Evolutionary conservation across 2,888 invertebrate species (phyloP), one percentile per base, ranked within the genome.

Genomic region (Seladonia tumulorum): DNA sequence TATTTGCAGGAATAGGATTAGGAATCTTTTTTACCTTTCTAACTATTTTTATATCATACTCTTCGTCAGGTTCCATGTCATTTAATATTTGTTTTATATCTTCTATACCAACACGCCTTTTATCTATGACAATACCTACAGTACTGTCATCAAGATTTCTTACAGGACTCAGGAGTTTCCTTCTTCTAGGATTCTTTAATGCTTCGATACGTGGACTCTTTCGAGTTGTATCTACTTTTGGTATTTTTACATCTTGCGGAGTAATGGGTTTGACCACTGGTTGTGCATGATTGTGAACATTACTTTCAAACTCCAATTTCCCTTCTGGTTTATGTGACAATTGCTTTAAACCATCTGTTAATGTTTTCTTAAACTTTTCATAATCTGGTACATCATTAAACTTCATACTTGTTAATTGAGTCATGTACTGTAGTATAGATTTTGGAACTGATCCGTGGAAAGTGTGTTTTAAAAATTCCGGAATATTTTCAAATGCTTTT

Each of bases 311-410:
- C 71, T 96, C 96, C 35, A 98, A 94, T 88, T 97, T 96, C 68
- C 96, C 96, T 70, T 93, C 95, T 76, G 96, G 95, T 0, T 96
- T 93, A 66, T 96, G 96, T 14, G 97, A 97, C 76, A 96, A 94
- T 35, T 95, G 95, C 92, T 97, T 97, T 0, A 98, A 95, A 22
- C 97, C 98, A 70, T 95, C 95, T 42, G 95, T 95, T 87, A 98
- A 97, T 25, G 97, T 95, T 85, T 96, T 96, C 25, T 96, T 96
- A 87, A 97, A 97, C 93, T 97, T 97, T 0, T 96, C 95, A 93
- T 98, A 98, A 93, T 98, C 97, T 0, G 98, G 98, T 22, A 95
- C 95, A 29, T 97, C 97, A 91, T 97, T 96, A 90, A 97, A 97
- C 87, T 97, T 96, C 91, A 98, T 90, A 63, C 96, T 96, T 74